These are phyloP conservation scores for Capricornis sumatraensis DNA, from an alignment of 2,113 vertebrate genomes.

Conservation along the genomic window DNA sequence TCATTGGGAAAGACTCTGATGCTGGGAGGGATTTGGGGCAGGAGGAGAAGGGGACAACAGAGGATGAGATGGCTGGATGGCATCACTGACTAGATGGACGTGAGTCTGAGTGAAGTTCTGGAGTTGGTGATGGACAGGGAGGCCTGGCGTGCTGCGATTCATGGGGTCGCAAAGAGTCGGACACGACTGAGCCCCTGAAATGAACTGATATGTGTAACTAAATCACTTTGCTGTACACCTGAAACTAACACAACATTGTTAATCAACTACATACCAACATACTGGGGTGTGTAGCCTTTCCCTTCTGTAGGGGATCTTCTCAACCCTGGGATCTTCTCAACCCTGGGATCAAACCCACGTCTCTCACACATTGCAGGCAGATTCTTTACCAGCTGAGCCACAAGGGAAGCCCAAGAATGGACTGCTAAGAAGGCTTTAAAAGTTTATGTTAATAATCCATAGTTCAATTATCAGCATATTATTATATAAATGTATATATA, in stretches of 20 bases:
- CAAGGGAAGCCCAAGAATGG: neutral
- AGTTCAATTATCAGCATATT: neutral
- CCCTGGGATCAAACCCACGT: neutral
- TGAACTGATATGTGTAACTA: neutral
- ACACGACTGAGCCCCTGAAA: no score
- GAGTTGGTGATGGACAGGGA: no score
- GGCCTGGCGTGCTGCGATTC: no score
- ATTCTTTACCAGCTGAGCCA: neutral
- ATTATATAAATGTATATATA: neutral
- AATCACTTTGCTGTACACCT: neutral
- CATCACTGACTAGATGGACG: no score
- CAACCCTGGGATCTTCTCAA: neutral
- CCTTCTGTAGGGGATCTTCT: neutral
- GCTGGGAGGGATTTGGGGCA: no score
- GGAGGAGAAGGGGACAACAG: no score
- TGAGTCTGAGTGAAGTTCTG: no score
- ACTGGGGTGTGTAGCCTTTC: neutral
- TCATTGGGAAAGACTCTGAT: no score
- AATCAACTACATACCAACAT: neutral
- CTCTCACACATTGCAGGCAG: accelerated
- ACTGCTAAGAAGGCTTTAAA: neutral
- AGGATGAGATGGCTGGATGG: no score
- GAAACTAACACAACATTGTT: neutral
- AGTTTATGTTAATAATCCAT: neutral
- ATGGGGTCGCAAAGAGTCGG: no score